Evolutionary conservation across 1,140 invertebrate genomes (phyloP).

Genomic region (Drosophila cardini): DNA sequence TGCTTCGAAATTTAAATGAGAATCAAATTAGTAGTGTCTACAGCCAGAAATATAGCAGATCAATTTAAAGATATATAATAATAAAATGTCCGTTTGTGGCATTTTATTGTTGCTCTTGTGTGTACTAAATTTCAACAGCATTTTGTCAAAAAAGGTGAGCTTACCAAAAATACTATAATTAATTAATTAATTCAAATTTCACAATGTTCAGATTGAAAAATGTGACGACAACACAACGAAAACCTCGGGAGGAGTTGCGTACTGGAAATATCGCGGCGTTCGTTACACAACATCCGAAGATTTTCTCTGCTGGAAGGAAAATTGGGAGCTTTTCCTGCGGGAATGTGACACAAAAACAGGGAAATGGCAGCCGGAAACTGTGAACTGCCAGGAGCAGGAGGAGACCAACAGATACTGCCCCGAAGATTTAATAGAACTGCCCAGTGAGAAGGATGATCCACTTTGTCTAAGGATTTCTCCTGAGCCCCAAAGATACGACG

Average conservation of each 20-base stretch:
- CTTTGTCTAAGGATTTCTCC: conserved; percentile 60
- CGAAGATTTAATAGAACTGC: conserved; percentile 57
- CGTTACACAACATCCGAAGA: conserved; percentile 48
- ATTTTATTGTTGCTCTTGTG: conserved; percentile 7
- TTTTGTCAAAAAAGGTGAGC: conserved; percentile 28
- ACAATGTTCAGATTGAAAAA: conserved; percentile 25
- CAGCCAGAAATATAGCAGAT: conserved; percentile 1
- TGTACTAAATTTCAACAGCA: background rate
- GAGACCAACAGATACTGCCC: conserved; percentile 48
- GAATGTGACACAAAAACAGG: conserved; percentile 46
- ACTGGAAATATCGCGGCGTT: conserved; percentile 49
- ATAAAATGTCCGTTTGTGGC: conserved; percentile 1
- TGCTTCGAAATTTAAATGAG: conserved; percentile 9
- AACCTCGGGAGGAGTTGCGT: conserved; percentile 6
- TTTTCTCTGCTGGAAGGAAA: conserved; percentile 36
- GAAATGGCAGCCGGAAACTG: conserved; percentile 37
- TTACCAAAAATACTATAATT: background rate
- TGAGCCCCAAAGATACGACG: conserved; percentile 45
- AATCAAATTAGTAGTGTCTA: conserved; percentile 18
- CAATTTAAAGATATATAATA: background rate
- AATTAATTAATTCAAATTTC: background rate
- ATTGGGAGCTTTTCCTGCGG: conserved; percentile 36
- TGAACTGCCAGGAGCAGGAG: conserved; percentile 19
- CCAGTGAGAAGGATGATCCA: background rate
- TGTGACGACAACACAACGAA: conserved; percentile 40